Evolutionary conservation across 2,888 invertebrate species (phyloP).

Genomic region (Spodoptera exigua): DNA sequence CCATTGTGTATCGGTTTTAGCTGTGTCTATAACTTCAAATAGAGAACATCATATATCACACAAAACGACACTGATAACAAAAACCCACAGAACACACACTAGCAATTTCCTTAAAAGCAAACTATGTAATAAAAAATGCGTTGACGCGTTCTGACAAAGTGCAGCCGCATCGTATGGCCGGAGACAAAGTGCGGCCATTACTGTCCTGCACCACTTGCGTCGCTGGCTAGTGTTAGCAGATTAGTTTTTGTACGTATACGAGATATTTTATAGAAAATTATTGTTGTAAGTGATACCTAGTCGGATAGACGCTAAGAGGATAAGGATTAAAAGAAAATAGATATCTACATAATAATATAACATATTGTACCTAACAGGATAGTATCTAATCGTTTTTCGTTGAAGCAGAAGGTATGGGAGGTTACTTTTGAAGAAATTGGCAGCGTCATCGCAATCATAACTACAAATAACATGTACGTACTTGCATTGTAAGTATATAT

Average conservation of each 20-base stretch:
- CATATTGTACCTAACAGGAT: too few species aligned
- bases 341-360: too few species aligned
- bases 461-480: too few species aligned
- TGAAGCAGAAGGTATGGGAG: too few species aligned
- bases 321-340: neutral
- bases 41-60: neutral
- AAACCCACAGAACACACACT: constrained; percentile 26
- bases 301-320: neutral
- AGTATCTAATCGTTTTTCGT: too few species aligned
- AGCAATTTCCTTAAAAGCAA: constrained; percentile 60
- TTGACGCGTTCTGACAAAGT: constrained; percentile 69
- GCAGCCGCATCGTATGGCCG: constrained; percentile 61
- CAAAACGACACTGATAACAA: constrained; percentile 28
- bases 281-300: constrained; percentile 6
- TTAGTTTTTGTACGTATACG: constrained; percentile 41
- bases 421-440: too few species aligned
- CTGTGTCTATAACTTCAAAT: too few species aligned
- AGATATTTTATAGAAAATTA: constrained; percentile 33
- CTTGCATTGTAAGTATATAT: too few species aligned
- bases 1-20: too few species aligned
- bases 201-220: constrained; percentile 24
- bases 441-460: too few species aligned
- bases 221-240: constrained; percentile 38
- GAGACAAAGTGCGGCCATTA: constrained; percentile 58
- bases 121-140: constrained; percentile 70